Conservation (phyloP, 2,888 invertebrate species). For the Celastrina argiolus region DNA sequence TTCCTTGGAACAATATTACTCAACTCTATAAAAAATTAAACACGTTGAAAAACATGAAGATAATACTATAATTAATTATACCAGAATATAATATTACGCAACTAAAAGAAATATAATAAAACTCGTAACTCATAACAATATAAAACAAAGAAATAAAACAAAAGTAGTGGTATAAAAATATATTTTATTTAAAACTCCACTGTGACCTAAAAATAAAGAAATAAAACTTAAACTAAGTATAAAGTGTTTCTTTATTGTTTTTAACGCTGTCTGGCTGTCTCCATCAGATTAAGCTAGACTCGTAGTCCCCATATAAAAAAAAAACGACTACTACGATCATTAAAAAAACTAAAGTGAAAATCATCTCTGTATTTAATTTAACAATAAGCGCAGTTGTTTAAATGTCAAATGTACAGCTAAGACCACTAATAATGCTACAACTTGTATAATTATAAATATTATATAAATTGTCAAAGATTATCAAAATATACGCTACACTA, state of each 20-base stretch:
- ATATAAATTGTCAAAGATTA: too few species aligned
- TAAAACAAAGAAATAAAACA: not conserved
- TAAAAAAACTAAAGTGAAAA: too few species aligned
- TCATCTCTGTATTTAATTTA: too few species aligned
- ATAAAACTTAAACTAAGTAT: not conserved
- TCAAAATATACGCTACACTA: too few species aligned
- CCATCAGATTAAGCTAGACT: too few species aligned
- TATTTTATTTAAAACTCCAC: slow-evolving; percentile 1
- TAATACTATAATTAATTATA: not conserved
- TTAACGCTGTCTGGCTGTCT: too few species aligned
- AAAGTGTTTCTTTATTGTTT: not conserved
- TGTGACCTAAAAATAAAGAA: not conserved
- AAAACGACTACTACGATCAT: too few species aligned
- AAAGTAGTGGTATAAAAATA: not conserved
- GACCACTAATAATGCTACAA: too few species aligned
- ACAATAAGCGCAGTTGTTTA: too few species aligned
- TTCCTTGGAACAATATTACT: not conserved
- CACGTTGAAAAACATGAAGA: not conserved
- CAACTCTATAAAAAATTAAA: not conserved
- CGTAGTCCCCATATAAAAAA: too few species aligned
- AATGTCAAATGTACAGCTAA: too few species aligned
- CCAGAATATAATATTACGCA: not conserved
- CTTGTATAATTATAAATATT: too few species aligned
- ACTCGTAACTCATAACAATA: not conserved
- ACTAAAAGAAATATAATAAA: not conserved